A percentile compares a stretch with the other conserved stretches of the same genome.
Evolutionary conservation across 2,797 vertebrate species (phyloP).

Genomic region (Natrix natrix): DNA sequence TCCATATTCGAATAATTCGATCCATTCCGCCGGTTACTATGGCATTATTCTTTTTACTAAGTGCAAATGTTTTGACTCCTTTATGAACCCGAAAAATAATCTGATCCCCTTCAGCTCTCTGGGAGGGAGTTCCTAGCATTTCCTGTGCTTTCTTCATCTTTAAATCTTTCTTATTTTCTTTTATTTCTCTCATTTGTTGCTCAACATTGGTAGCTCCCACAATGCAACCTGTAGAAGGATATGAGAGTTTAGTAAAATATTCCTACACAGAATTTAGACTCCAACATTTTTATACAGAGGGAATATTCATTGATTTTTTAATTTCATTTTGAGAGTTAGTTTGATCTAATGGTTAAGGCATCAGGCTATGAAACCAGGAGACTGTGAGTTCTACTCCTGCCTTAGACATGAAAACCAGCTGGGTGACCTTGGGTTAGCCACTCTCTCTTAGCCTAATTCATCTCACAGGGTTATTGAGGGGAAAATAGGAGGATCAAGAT

Average conservation of each 20-base stretch:
- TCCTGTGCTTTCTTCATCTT: constrained; percentile 63
- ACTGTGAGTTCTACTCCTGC: neutral
- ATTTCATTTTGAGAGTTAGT: neutral
- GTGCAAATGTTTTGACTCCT: constrained; percentile 75
- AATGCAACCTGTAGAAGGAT: constrained; percentile 64
- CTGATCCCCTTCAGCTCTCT: constrained; percentile 66
- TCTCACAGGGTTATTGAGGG: neutral
- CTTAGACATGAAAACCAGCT: neutral
- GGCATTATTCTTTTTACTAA: constrained; percentile 70
- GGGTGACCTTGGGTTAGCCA: neutral
- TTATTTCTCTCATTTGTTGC: constrained; percentile 71
- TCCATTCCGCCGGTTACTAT: constrained; percentile 77
- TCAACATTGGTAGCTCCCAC: constrained; percentile 67
- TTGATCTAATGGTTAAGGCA: neutral
- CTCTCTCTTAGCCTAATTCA: neutral
- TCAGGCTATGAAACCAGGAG: neutral
- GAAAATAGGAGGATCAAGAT: neutral
- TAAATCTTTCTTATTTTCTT: constrained; percentile 60
- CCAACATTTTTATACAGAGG: neutral
- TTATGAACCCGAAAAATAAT: constrained; percentile 67
- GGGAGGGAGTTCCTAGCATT: constrained; percentile 59
- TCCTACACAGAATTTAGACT: neutral
- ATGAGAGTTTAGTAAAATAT: neutral
- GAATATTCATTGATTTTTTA: neutral
- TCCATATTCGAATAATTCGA: constrained; percentile 75